These are phyloP conservation scores for Drosophila subsilvestris DNA, from an alignment of 2,888 invertebrate species.

Conservation along the genomic window DNA sequence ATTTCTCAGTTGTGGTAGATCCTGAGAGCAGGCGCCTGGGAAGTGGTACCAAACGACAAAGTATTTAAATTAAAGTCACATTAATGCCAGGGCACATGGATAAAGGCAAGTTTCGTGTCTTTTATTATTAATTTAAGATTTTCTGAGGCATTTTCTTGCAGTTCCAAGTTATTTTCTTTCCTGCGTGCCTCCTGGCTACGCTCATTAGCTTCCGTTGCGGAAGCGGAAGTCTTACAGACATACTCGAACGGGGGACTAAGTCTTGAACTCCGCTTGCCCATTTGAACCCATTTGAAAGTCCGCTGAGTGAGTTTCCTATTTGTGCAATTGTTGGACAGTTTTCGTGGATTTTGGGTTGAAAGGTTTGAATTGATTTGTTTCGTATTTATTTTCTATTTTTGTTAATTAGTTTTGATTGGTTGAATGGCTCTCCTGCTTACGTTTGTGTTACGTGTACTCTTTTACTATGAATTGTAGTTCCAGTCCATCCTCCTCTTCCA, in stretches of 20 bases:
- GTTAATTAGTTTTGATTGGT: conserved; percentile 45
- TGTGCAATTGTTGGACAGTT: conserved; percentile 49
- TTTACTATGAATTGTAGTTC: too few species aligned
- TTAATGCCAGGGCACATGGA: conserved; percentile 43
- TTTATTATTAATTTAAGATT: conserved; percentile 72
- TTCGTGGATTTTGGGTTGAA: conserved; percentile 18
- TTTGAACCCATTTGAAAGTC: not conserved
- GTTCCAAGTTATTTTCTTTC: conserved; percentile 56
- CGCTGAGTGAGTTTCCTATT: conserved; percentile 45
- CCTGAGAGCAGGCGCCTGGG: too few species aligned
- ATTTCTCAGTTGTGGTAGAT: conserved; percentile 43
- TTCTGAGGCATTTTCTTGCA: conserved; percentile 61
- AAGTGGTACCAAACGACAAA: conserved; percentile 40
- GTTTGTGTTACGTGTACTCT: conserved; percentile 7
- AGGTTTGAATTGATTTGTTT: too few species aligned
- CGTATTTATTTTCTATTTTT: too few species aligned
- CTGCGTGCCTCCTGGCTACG: conserved; percentile 49
- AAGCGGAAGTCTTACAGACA: conserved; percentile 75
- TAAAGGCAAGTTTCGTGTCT: conserved; percentile 31
- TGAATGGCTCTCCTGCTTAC: conserved; percentile 35
- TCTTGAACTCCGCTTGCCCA: too few species aligned
- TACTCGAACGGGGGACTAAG: conserved; percentile 41
- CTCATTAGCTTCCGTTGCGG: conserved; percentile 75
- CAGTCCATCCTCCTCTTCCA: too few species aligned
- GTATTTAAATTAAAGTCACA: conserved; percentile 69